A percentile compares a stretch with the other conserved stretches of the same genome.
Evolutionary conservation across 1,140 invertebrate species (phyloP).

Genomic region (Philopotamus ludificatus): DNA sequence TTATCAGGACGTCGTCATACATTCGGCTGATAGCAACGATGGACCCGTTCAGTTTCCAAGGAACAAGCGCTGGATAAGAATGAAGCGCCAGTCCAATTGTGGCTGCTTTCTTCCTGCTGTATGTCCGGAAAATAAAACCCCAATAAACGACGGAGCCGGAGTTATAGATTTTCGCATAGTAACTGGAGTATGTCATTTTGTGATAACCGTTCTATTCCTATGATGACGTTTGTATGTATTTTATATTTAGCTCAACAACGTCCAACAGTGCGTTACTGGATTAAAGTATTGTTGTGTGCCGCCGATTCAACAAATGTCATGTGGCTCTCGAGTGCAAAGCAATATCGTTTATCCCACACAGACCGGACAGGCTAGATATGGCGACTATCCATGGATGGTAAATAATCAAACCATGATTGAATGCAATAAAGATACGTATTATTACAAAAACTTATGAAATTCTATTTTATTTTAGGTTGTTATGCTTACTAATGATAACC

Average conservation of each 20-base stretch:
- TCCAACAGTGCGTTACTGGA: constrained; percentile 47
- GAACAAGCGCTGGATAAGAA: not conserved
- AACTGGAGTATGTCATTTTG: not conserved
- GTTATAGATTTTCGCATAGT: constrained; percentile 64
- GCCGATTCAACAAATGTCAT: constrained; percentile 36
- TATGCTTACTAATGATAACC: constrained; percentile 51
- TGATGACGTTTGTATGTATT: not conserved
- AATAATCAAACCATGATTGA: not conserved
- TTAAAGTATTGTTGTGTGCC: constrained; percentile 53
- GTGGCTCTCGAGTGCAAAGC: constrained; percentile 48
- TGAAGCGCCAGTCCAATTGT: constrained; percentile 41
- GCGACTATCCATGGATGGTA: constrained; percentile 60
- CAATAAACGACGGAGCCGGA: constrained; percentile 49
- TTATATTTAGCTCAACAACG: not conserved
- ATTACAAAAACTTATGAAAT: constrained; percentile 42
- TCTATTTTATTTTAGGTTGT: constrained; percentile 45
- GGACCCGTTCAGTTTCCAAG: constrained; percentile 40
- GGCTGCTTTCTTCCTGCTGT: constrained; percentile 49
- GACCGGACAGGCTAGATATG: constrained; percentile 56
- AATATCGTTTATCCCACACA: constrained; percentile 44
- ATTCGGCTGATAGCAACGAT: constrained; percentile 22
- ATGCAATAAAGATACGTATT: constrained; percentile 1
- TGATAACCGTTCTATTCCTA: not conserved
- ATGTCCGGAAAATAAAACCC: constrained; percentile 42
- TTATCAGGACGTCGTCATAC: constrained; percentile 31